Evolutionary conservation across 2,797 vertebrate genomes (phyloP), one percentile per base, ranked within the genome.

Genomic region (Acanthurus lineatus): DNA sequence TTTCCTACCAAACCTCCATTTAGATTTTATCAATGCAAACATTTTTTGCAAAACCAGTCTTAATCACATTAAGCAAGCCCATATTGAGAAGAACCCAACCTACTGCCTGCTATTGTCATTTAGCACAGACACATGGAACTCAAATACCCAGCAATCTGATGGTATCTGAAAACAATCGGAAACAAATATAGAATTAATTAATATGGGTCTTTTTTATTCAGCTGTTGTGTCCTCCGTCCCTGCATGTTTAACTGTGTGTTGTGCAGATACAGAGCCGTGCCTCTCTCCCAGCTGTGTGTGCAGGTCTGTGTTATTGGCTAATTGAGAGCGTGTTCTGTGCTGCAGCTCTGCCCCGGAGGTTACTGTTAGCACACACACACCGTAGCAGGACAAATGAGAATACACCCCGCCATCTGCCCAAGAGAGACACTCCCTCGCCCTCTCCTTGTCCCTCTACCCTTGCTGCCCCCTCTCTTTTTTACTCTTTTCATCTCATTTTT

Each of bases 331-430:
- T 93, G 93, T 92, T 92, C 79, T 73, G 88, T 68, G 88, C 90
- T 86, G 89, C 85, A 87, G 91, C 77, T 86, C 82, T 93, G 91
- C 92, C 92, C 93, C 67, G 86, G 90, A 93, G 92, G 93, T 94
- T 90, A 92, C 85, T 91, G 90, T 93, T 80, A 84, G 91, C 88
- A 90, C 92, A 85, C 90, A 86, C 89, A 93, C 88, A 88, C 91
- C 64, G 81, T 88, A 87, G 81, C 91, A 92, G 92, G 92, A 94
- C 93, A 94, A 94, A 94, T 94, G 93, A 94, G 91, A 94, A 92
- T 91, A 93, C 92, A 93, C 89, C 75, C 81, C 62, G 32, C 93
- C 93, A 94, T 94, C 93, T 94, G 93, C 91, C 90, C 91, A 90
- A 19, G 81, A 92, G 91, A 91, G 89, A 93, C 87, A 86, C 87